A percentile compares a stretch with the other conserved stretches of the same genome.
Conservation (phyloP, 2,797 vertebrate species). For the Crenichthys baileyi region DNA sequence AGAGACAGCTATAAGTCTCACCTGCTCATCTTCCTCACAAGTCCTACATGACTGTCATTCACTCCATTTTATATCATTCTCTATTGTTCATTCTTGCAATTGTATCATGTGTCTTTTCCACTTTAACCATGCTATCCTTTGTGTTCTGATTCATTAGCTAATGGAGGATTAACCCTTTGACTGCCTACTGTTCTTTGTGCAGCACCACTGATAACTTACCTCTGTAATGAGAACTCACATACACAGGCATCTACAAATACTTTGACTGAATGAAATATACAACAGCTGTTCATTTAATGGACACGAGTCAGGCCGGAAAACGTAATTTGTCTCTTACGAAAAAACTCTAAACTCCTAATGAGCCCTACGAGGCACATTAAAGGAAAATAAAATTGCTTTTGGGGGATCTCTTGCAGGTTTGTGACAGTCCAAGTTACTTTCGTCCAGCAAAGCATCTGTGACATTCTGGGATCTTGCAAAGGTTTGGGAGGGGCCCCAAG, state of each 20-base stretch:
- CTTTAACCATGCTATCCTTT: background rate
- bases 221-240: background rate
- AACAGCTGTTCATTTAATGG: background rate
- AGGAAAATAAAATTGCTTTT: background rate
- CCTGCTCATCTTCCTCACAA: slow-evolving; percentile 27
- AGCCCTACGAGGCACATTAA: background rate
- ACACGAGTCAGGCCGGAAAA: background rate
- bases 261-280: background rate
- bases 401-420: background rate
- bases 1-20: slow-evolving; percentile 20
- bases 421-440: background rate
- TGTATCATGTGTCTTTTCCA: background rate
- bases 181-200: background rate
- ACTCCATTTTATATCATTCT: slow-evolving; percentile 11
- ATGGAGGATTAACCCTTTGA: background rate
- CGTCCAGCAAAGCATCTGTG: background rate
- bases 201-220: background rate
- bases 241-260: background rate
- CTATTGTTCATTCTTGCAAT: background rate
- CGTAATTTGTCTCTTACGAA: background rate
- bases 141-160: background rate
- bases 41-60: slow-evolving; percentile 20
- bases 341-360: background rate
- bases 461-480: no score
- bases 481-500: no score